phyloP scores from a whole-genome alignment of 2,113 vertebrate genomes.

The Pica pica region DNA sequence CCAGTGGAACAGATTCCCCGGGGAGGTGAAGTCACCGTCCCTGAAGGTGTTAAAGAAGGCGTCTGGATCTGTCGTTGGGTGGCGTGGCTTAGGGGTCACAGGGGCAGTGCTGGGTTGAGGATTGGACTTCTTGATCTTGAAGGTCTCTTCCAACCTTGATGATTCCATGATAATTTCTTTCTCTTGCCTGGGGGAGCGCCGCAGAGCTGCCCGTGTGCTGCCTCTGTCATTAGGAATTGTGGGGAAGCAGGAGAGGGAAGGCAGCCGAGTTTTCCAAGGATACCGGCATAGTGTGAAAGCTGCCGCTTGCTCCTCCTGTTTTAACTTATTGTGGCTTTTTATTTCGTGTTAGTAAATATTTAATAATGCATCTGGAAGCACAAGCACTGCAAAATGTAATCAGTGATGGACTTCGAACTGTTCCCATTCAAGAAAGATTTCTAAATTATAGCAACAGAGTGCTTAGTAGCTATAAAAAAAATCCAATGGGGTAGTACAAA shows the following conservation, averaged over 20 bases:
- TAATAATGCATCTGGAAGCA: not conserved
- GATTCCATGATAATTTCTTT: rapidly evolving
- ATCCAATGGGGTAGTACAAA: not conserved
- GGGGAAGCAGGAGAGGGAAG: not conserved
- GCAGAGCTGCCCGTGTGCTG: no score
- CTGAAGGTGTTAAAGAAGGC: no score
- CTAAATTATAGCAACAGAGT: not conserved
- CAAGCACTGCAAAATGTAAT: not conserved
- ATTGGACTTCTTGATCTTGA: not conserved
- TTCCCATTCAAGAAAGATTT: not conserved
- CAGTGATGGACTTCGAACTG: not conserved
- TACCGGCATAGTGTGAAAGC: not conserved
- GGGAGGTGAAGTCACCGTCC: not conserved
- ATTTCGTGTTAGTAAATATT: not conserved
- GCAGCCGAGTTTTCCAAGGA: not conserved
- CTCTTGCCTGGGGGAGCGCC: rapidly evolving
- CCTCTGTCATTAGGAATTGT: rapidly evolving
- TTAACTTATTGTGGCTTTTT: not conserved
- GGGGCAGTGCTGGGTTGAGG: not conserved
- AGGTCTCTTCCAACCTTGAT: not conserved
- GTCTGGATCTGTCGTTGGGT: not conserved
- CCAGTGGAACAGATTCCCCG: rapidly evolving
- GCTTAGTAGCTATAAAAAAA: not conserved
- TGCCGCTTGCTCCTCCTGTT: rapidly evolving
- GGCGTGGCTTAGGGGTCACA: not conserved